Evolutionary conservation across 2,888 invertebrate genomes (phyloP).

Genomic region (Lymantria dispar): DNA sequence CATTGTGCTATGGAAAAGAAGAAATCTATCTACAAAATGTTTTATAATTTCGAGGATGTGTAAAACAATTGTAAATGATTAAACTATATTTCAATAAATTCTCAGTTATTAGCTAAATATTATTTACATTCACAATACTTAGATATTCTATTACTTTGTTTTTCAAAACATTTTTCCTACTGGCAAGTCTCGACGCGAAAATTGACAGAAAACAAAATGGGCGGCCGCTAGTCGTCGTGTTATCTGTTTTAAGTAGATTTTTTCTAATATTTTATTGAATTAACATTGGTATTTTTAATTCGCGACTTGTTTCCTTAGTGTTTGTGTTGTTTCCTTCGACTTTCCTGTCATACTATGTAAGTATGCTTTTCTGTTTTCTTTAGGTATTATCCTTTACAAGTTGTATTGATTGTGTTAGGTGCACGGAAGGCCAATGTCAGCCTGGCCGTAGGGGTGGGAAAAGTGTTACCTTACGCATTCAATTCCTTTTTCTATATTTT

Average conservation of each 20-base stretch:
- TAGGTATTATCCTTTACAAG: constrained; percentile 35
- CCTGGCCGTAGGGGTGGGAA: constrained; percentile 34
- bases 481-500: constrained; percentile 8
- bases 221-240: constrained; percentile 47
- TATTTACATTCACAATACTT: too few relatives aligned
- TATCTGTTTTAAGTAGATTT: constrained; percentile 44
- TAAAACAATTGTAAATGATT: too few relatives aligned
- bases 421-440: constrained; percentile 74
- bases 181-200: constrained; percentile 33
- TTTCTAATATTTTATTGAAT: constrained; percentile 46
- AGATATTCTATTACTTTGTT: background rate
- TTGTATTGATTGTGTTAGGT: constrained; percentile 67
- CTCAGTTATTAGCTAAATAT: too few relatives aligned
- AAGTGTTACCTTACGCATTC: constrained; percentile 7
- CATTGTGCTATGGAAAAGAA: too few relatives aligned
- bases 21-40: too few relatives aligned
- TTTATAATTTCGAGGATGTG: too few relatives aligned
- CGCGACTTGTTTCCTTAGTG: constrained; percentile 40
- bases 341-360: constrained; percentile 53
- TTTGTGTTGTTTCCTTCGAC: constrained; percentile 44
- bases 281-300: constrained; percentile 31
- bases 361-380: constrained; percentile 44
- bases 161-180: constrained; percentile 4
- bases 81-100: too few relatives aligned
- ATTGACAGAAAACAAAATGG: constrained; percentile 62